Conservation (phyloP, 2,113 vertebrate genomes). For the Todiramphus chloris region DNA sequence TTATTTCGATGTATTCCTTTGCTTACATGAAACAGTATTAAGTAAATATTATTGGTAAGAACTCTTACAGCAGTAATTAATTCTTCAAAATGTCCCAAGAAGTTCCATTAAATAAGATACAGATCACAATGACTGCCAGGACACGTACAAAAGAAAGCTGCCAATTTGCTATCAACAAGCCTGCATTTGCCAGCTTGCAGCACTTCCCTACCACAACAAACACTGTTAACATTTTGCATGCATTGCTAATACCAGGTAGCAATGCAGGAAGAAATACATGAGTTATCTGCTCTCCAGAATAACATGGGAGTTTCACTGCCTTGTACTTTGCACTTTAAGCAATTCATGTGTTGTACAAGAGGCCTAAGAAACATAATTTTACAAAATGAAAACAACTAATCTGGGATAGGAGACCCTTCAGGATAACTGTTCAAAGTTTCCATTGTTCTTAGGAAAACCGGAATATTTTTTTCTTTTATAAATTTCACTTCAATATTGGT, state of each 20-base stretch:
- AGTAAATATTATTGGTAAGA: not conserved
- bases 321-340: not conserved
- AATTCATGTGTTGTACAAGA: rapidly evolving
- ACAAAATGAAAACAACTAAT: not conserved
- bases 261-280: not conserved
- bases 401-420: not conserved
- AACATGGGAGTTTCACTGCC: not conserved
- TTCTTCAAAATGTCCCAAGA: not conserved
- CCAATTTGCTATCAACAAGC: not conserved
- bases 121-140: not conserved
- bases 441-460: not conserved
- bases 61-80: not conserved
- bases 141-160: not conserved
- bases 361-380: not conserved
- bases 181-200: not conserved
- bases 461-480: not conserved
- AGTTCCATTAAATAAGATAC: not conserved
- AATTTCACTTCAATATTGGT: not conserved
- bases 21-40: not conserved
- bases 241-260: not conserved
- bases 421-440: not conserved
- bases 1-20: not conserved
- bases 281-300: not conserved
- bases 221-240: not conserved
- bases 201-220: not conserved